These are phyloP conservation scores for Lepisosteus oculatus DNA, from an alignment of 2,113 vertebrate species.

Conservation along the genomic window DNA sequence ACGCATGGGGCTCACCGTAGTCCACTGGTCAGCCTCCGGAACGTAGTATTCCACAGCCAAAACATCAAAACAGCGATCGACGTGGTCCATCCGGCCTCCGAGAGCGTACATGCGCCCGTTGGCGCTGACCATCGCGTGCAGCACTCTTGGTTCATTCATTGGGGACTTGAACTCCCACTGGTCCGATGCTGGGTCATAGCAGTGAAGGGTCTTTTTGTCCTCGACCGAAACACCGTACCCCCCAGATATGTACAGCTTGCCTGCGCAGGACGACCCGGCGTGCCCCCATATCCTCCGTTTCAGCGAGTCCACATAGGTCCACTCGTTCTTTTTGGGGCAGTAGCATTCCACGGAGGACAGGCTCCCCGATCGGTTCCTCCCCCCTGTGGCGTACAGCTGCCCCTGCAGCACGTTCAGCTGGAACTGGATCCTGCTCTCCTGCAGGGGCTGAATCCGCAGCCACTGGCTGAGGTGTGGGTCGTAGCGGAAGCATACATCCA, in stretches of 20 bases:
- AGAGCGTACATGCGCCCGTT: conserved; percentile 76
- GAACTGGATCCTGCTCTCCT: conserved; percentile 94
- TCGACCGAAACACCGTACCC: conserved; percentile 92
- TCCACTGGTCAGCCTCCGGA: conserved; percentile 90
- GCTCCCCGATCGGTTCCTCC: conserved; percentile 90
- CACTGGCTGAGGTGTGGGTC: conserved; percentile 88
- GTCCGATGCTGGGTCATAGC: conserved; percentile 74
- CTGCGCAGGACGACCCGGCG: conserved; percentile 73
- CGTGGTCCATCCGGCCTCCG: conserved; percentile 93
- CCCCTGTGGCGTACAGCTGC: conserved; percentile 85
- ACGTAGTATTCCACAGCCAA: conserved; percentile 87
- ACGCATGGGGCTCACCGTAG: conserved; percentile 87
- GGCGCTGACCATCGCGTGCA: conserved; percentile 85
- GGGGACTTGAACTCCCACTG: conserved; percentile 87
- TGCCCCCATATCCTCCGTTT: conserved; percentile 95
- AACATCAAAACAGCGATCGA: conserved; percentile 92
- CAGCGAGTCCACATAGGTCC: conserved; percentile 82
- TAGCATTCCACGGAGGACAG: conserved; percentile 90
- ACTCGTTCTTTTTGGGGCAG: conserved; percentile 85
- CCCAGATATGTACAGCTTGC: conserved; percentile 84
- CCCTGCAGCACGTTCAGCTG: conserved; percentile 81
- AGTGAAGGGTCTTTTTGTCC: conserved; percentile 90
- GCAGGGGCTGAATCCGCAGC: conserved; percentile 89
- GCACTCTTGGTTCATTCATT: conserved; percentile 90
- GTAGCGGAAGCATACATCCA: conserved; percentile 85